These are phyloP conservation scores for Sycophila sp. DNA, from an alignment of 1,140 invertebrate species.

Conservation along the genomic window DNA sequence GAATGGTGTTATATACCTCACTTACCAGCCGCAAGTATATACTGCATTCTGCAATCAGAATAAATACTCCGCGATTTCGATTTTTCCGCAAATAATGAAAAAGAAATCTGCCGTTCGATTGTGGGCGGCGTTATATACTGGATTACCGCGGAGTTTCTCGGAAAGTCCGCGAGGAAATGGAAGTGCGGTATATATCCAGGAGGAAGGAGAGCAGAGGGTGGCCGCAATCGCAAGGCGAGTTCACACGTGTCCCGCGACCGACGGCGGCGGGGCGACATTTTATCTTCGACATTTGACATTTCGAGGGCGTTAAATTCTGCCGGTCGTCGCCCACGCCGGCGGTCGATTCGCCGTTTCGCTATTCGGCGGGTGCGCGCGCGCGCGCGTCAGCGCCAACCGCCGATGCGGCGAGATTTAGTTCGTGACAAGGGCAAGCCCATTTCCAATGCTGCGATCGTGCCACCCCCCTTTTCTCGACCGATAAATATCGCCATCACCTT, in stretches of 20 bases:
- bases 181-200: background rate
- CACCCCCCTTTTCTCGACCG: background rate
- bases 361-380: background rate
- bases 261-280: conserved; percentile 43
- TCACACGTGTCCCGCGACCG: background rate
- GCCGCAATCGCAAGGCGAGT: background rate
- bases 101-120: no score
- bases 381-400: background rate
- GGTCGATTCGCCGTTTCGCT: background rate
- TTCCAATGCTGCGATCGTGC: no score
- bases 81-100: no score
- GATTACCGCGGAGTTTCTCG: no score
- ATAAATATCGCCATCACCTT: background rate
- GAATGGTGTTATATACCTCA: no score
- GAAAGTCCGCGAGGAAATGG: no score
- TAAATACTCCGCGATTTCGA: no score
- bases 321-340: conserved; percentile 12
- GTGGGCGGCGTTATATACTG: no score
- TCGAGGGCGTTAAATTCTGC: conserved; percentile 54
- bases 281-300: conserved; percentile 58
- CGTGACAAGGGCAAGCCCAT: conserved; percentile 7
- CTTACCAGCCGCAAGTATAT: no score
- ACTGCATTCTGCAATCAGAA: no score
- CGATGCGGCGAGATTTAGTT: conserved; percentile 8
- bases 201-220: conserved; percentile 5